Percentiles rank a stretch among this genome's conserved stretches.
Evolutionary conservation across 2,888 invertebrate species (phyloP).

Genomic region (Autographa pulchrina): DNA sequence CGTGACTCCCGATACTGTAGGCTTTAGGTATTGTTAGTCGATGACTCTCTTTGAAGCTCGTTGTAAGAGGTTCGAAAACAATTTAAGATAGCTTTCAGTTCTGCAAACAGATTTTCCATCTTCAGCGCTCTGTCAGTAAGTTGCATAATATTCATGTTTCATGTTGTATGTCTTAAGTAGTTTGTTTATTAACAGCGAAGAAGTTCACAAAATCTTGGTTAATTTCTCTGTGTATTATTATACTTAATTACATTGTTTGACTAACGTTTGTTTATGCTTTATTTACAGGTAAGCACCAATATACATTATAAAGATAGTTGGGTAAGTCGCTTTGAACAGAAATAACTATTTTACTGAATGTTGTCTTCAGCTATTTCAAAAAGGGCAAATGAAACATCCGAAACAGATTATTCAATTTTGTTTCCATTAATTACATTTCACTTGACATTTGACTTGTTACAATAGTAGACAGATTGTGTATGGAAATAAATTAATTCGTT

Average conservation of each 20-base stretch:
- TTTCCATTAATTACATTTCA: neutral
- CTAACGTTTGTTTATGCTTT: neutral
- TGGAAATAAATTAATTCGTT: neutral
- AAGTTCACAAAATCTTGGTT: neutral
- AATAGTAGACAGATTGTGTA: neutral
- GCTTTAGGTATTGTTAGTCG: conserved; percentile 7
- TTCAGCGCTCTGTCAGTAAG: neutral
- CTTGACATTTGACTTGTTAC: neutral
- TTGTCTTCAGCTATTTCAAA: neutral
- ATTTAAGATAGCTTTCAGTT: neutral
- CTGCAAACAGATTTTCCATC: too few relatives aligned
- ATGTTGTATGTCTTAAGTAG: too few relatives aligned
- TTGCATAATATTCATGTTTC: neutral
- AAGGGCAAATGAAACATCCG: neutral
- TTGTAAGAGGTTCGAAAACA: neutral
- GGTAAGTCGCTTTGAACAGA: neutral
- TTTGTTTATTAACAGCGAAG: too few relatives aligned
- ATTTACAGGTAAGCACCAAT: neutral
- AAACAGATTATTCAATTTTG: neutral
- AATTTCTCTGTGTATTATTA: neutral
- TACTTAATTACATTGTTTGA: neutral
- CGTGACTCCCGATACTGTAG: conserved; percentile 50
- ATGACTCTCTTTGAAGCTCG: conserved; percentile 26
- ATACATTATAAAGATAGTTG: neutral
- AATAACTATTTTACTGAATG: neutral